Conservation (phyloP, 2,113 vertebrate genomes). For the Lamprotornis superbus region DNA sequence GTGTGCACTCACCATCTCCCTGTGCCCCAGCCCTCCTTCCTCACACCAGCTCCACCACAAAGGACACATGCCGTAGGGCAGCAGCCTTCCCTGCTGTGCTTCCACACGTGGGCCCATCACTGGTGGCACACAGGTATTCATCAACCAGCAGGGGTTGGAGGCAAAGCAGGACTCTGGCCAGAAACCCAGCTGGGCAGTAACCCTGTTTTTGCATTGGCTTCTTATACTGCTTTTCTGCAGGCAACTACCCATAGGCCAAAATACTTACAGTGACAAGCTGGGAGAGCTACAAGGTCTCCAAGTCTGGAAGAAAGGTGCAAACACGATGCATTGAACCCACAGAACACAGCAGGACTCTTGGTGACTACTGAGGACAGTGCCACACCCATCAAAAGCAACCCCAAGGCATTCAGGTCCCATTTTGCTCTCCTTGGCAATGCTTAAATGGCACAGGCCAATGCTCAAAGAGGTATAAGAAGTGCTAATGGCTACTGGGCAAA, state of each 20-base stretch:
- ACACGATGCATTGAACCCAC: fast-evolving
- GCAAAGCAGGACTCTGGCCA: not conserved
- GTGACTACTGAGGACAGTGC: not conserved
- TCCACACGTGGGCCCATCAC: not conserved
- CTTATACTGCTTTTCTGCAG: not conserved
- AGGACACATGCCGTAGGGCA: not conserved
- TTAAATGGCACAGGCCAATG: not conserved
- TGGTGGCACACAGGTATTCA: not conserved
- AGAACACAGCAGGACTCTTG: not conserved
- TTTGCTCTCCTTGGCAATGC: not conserved
- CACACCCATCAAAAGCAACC: not conserved
- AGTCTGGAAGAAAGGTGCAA: not conserved
- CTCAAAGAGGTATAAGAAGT: not conserved
- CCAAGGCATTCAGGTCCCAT: not conserved
- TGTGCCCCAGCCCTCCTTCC: not conserved
- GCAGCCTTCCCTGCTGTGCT: not conserved
- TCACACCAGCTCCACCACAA: not conserved
- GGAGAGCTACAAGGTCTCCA: fast-evolving
- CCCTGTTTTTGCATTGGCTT: not conserved
- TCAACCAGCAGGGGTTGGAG: not conserved
- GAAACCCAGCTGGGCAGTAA: not conserved
- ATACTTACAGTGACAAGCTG: not conserved
- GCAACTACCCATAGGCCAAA: not conserved
- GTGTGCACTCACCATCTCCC: no score
- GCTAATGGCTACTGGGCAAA: not conserved